A percentile compares a stretch with the other conserved stretches of the same genome.
These are phyloP conservation scores for Drosophila nikananu DNA, from an alignment of 1,140 invertebrate species.

Conservation along the genomic window DNA sequence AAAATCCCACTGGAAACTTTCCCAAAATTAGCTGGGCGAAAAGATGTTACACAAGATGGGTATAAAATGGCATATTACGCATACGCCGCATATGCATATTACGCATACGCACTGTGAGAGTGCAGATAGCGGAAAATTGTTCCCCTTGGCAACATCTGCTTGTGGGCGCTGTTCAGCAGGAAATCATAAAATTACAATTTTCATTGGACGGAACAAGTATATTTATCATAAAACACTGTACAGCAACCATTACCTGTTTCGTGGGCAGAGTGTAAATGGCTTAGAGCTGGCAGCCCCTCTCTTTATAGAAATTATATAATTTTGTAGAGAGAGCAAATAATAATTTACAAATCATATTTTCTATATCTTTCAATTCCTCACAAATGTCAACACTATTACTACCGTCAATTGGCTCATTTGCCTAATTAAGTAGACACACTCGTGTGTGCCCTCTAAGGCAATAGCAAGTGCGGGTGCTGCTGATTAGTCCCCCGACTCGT, in stretches of 20 bases:
- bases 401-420: conserved; percentile 55
- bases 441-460: conserved; percentile 4
- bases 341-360: conserved; percentile 38
- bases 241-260: conserved; percentile 56
- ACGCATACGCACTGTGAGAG: conserved; percentile 49
- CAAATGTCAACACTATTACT: conserved; percentile 58
- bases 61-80: conserved; percentile 62
- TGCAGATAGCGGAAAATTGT: conserved; percentile 54
- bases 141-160: conserved; percentile 15
- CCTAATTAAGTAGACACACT: conserved; percentile 56
- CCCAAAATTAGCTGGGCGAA: conserved; percentile 24
- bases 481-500: conserved; percentile 27
- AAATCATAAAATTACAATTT: conserved; percentile 73
- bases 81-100: conserved; percentile 64
- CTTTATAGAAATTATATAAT: conserved; percentile 56
- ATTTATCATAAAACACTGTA: conserved; percentile 59
- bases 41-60: conserved; percentile 57
- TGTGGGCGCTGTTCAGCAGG: conserved; percentile 62
- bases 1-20: conserved; percentile 23
- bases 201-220: conserved; percentile 72
- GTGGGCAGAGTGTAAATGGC: conserved; percentile 73
- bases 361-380: conserved; percentile 19
- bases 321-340: conserved; percentile 36
- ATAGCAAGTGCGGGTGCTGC: conserved; percentile 59
- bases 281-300: conserved; percentile 47